These are phyloP conservation scores for Mayetiola destructor DNA, from an alignment of 2,888 invertebrate species.

Conservation along the genomic window DNA sequence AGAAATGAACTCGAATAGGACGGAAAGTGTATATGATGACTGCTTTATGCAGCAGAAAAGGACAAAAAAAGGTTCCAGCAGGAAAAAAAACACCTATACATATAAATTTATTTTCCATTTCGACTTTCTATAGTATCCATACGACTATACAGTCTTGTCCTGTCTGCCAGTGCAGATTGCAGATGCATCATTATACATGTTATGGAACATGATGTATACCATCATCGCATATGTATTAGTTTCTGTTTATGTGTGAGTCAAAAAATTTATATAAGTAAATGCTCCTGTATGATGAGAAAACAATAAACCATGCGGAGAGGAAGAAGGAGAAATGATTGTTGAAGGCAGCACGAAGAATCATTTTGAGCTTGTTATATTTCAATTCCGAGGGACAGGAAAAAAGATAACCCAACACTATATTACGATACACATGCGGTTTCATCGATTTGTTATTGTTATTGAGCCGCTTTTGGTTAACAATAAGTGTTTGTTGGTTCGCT, in stretches of 20 bases:
- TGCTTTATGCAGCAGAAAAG: conserved; percentile 7
- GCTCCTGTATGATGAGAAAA: background rate
- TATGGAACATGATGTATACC: no score
- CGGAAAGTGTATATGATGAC: background rate
- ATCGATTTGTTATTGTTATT: background rate
- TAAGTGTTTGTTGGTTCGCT: background rate
- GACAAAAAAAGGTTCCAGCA: background rate
- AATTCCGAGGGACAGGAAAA: no score
- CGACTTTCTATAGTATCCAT: no score
- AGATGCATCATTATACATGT: no score
- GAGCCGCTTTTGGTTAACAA: background rate
- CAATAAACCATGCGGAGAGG: background rate
- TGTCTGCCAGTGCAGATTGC: no score
- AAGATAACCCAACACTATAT: conserved; percentile 4
- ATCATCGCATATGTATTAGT: no score
- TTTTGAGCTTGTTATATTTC: conserved; percentile 12
- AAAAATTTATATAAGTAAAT: background rate
- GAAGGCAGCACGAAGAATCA: conserved; percentile 9
- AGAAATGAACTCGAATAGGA: background rate
- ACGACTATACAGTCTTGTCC: no score
- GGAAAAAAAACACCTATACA: background rate
- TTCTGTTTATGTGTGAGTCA: no score
- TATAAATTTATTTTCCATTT: background rate
- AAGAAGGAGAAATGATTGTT: background rate
- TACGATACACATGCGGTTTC: conserved; percentile 11